Evolutionary conservation across 2,888 invertebrate species (phyloP), one percentile per base, ranked within the genome.

Genomic region (Autographa gamma): DNA sequence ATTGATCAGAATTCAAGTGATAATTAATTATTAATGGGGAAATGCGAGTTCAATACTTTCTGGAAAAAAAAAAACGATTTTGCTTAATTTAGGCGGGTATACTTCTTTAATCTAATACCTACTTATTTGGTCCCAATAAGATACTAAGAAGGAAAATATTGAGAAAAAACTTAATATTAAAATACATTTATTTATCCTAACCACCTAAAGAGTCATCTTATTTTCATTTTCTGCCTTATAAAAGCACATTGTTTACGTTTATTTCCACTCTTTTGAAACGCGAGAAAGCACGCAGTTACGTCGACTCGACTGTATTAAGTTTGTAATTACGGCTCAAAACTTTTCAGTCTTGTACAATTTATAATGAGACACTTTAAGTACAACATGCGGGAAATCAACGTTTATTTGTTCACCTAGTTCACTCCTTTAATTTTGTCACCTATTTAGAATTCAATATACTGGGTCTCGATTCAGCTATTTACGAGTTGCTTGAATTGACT

Each of bases 311-410:
- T 52, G 63, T 62, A 60, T 66, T 67, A 78, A 79, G 73, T 78
- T 78, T 41, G 62, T 76, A 78, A 78, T 78, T 79, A 76, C 41
- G n/a, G n/a, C 25, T 65, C 43, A 58, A 69, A 80, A 79, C 54
- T 72, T 78, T 71, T n/a, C 9, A 31, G 58, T 70, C 66, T 41
- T 59, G 38, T 43, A 48, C 48, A 34, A 48, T 63, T 63, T 68
- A 38, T 63, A 66, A 58, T 32, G 32, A 60, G 25, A 9, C 74
- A 77, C 54, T 71, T 71, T 62, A 63, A 56, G 64, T 65, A 66
- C 64, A 69, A 16, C 69, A 18, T 41, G 54, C 32, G 16, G 38
- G 38, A 16, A 56, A 25, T 19, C 25, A 25, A 61, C 6, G 25
- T 9, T 61, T 63, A 54, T 16, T 11, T 16, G n/a, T 11, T 2